phyloP scores from a whole-genome alignment of 2,113 vertebrate species.

The Coracopsis vasa region DNA sequence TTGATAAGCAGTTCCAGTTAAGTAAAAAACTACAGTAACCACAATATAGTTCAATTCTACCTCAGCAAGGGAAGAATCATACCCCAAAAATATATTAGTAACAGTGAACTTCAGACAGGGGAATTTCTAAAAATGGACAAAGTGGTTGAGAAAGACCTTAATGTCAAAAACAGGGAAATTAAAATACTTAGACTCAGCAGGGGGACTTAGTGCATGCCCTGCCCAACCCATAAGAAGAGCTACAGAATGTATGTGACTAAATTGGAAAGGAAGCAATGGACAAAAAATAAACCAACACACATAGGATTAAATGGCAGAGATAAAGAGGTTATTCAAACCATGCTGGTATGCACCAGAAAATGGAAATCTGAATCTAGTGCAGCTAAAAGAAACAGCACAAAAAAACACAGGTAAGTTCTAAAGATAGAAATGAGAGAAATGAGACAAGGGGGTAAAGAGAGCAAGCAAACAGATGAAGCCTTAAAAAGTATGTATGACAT shows the following conservation, averaged over 20 bases:
- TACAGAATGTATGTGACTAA: background rate
- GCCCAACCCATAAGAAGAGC: background rate
- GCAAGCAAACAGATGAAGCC: background rate
- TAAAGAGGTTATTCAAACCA: background rate
- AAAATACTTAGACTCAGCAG: conserved; percentile 28
- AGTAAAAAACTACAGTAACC: background rate
- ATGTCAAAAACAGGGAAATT: conserved; percentile 10
- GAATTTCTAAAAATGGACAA: conserved; percentile 31
- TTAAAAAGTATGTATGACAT: background rate
- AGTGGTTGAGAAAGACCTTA: conserved; percentile 13
- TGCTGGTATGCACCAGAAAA: background rate
- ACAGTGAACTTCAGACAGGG: background rate
- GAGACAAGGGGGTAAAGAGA: background rate
- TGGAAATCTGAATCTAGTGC: background rate
- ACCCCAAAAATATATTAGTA: background rate
- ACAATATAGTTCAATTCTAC: background rate
- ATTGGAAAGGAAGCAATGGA: background rate
- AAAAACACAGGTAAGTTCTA: background rate
- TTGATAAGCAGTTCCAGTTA: background rate
- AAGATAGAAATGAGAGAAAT: background rate
- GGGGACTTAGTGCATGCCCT: background rate
- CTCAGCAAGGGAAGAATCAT: background rate
- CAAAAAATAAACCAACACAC: background rate
- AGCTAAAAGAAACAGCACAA: background rate
- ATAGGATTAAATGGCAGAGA: background rate